Conservation (phyloP, 2,113 vertebrate genomes). For the Balaeniceps rex region DNA sequence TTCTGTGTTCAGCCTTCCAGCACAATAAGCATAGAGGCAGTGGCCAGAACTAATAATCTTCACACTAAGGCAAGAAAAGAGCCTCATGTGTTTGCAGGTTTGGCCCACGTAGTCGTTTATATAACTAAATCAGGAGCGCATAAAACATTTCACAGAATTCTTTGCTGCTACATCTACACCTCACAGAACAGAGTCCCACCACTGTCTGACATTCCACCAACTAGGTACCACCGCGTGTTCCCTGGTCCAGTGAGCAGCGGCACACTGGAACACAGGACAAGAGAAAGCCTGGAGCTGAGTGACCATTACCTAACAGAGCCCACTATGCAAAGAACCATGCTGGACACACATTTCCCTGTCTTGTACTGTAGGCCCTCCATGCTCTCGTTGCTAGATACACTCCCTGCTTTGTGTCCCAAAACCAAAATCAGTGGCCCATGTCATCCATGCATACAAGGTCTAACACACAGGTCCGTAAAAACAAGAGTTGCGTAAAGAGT, state of each 20-base stretch:
- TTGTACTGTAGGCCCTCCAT: background rate
- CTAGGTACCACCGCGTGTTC: no score
- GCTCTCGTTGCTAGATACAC: background rate
- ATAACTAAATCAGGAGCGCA: background rate
- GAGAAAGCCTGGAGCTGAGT: background rate
- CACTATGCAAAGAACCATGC: background rate
- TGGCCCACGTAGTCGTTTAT: background rate
- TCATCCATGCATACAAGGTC: background rate
- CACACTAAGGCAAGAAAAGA: background rate
- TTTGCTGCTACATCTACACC: background rate
- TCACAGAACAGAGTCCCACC: background rate
- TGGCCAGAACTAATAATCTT: background rate
- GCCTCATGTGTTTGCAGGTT: background rate
- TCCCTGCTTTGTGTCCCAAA: background rate
- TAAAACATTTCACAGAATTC: background rate
- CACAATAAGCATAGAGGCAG: background rate
- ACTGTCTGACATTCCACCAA: background rate
- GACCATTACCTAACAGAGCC: background rate
- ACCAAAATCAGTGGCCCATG: background rate
- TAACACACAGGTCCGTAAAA: background rate
- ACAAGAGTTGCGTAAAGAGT: background rate
- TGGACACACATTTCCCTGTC: background rate
- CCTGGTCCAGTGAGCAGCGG: background rate
- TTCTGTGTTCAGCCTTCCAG: background rate
- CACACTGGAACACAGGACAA: background rate